Conservation (phyloP, 1,140 invertebrate species). For the Pygmarrhopalites habei region DNA sequence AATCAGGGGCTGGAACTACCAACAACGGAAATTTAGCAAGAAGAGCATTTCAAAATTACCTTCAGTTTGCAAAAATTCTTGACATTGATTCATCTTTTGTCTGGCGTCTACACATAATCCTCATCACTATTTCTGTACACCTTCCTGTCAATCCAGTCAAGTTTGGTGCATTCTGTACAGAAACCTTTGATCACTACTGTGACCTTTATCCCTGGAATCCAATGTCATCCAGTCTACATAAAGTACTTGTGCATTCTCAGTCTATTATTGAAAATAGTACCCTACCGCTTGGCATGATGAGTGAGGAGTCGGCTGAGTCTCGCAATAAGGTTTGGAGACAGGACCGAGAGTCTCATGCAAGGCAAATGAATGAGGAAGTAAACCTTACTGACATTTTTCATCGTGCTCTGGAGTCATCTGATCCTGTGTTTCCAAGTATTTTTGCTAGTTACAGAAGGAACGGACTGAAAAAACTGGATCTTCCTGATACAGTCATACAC, state of each 20-base stretch:
- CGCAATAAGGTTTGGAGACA: no score
- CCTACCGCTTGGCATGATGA: neutral
- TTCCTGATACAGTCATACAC: no score
- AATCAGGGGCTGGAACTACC: constrained; percentile 11
- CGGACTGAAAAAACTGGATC: no score
- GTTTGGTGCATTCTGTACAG: constrained; percentile 10
- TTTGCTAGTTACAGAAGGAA: no score
- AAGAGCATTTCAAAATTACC: constrained; percentile 8
- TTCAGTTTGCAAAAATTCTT: constrained; percentile 11
- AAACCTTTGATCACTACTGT: constrained; percentile 1
- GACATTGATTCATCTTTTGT: constrained; percentile 6
- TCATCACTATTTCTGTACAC: constrained; percentile 1
- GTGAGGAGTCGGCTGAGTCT: neutral
- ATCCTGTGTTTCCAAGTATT: no score
- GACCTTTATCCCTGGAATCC: constrained; percentile 5
- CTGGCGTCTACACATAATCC: constrained; percentile 1
- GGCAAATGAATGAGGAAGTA: no score
- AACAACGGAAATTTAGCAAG: constrained; percentile 27
- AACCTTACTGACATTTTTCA: no score
- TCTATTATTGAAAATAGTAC: neutral
- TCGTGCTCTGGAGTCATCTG: no score
- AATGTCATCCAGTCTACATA: constrained; percentile 18
- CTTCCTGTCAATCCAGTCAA: neutral
- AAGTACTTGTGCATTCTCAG: constrained; percentile 9
- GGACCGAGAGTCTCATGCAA: no score